Evolutionary conservation across 2,113 vertebrate genomes (phyloP).

Genomic region (Aleadryas rufinucha): DNA sequence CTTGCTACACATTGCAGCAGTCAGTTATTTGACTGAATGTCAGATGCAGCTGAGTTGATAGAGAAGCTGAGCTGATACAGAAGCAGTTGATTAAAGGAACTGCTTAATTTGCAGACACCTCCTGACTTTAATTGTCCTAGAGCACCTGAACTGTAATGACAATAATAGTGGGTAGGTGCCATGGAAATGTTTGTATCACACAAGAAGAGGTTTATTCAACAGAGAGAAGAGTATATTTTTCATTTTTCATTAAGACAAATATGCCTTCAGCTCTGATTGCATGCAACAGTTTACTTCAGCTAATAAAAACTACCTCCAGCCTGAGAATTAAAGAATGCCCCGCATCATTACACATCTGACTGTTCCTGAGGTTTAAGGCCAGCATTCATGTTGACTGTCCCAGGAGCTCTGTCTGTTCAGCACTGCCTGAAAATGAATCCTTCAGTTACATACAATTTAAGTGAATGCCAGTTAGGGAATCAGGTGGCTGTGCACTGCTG

Average conservation of each 20-base stretch:
- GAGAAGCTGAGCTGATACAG: neutral
- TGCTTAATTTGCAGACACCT: conserved; percentile 23
- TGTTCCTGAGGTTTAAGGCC: neutral
- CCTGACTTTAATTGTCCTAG: neutral
- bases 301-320: conserved; percentile 1
- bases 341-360: neutral
- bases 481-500: neutral
- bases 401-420: neutral
- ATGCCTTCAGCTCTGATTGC: neutral
- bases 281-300: neutral
- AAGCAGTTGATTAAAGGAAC: neutral
- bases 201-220: neutral
- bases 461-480: neutral
- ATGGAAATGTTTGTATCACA: neutral
- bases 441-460: neutral
- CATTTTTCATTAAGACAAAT: conserved; percentile 27
- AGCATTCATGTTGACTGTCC: neutral
- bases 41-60: neutral
- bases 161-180: neutral
- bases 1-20: neutral
- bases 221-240: conserved; percentile 12
- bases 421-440: neutral
- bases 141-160: neutral
- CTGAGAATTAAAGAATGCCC: neutral
- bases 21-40: neutral